phyloP scores from a whole-genome alignment of 53 echinoderm and acorn worm genomes.

The Luidia sarsii region DNA sequence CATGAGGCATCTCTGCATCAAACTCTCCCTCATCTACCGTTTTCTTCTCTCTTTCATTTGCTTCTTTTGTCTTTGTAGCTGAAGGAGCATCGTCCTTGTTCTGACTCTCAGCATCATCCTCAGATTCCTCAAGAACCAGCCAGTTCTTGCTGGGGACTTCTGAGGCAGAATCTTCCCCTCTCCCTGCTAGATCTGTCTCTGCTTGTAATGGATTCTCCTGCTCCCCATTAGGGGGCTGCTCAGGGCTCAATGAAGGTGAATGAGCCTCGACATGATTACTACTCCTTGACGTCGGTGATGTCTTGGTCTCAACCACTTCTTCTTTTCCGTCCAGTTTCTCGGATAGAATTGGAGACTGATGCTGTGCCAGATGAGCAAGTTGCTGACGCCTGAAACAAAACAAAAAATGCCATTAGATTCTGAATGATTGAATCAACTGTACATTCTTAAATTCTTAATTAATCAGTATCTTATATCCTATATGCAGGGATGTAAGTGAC shows the following conservation, averaged over 20 bases:
- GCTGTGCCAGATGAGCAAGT: constrained; percentile 10
- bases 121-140: neutral
- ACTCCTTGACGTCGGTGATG: neutral
- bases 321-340: neutral
- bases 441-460: too few species aligned
- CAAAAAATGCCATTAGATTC: too few species aligned
- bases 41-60: neutral
- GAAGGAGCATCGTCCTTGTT: neutral
- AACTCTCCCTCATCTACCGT: neutral
- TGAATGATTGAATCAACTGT: too few species aligned
- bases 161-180: neutral
- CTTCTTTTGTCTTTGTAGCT: neutral
- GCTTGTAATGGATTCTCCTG: neutral
- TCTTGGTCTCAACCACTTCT: constrained; percentile 22
- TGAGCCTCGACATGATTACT: neutral
- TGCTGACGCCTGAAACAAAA: constrained; percentile 35
- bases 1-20: neutral
- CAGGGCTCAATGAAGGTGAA: neutral
- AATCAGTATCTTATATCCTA: too few species aligned
- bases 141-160: neutral
- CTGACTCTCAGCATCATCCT: neutral
- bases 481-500: too few species aligned
- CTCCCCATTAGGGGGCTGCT: neutral
- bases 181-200: neutral
- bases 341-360: neutral